Percentiles rank a stretch among this genome's conserved stretches.
Evolutionary conservation across 2,888 invertebrate species (phyloP).

Genomic region (Thumatha senex): DNA sequence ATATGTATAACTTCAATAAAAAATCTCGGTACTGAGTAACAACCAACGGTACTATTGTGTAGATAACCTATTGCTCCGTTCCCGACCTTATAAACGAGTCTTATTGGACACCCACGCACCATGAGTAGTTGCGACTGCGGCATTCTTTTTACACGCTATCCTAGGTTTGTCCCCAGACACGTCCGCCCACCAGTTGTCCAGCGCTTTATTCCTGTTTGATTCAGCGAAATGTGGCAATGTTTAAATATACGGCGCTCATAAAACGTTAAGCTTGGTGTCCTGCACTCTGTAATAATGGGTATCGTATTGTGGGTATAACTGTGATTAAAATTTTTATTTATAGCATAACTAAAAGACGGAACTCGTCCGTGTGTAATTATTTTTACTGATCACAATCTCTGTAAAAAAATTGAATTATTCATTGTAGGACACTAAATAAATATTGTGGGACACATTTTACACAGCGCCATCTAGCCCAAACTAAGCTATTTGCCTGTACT

Average conservation of each 20-base stretch:
- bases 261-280: constrained; percentile 2
- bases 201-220: constrained; percentile 35
- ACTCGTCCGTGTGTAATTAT: too few relatives aligned
- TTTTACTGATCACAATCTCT: too few relatives aligned
- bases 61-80: constrained; percentile 41
- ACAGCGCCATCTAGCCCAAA: too few relatives aligned
- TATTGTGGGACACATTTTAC: too few relatives aligned
- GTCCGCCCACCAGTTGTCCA: constrained; percentile 46
- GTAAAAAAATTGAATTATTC: too few relatives aligned
- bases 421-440: too few relatives aligned
- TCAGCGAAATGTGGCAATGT: constrained; percentile 26
- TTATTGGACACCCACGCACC: constrained; percentile 42
- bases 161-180: constrained; percentile 37
- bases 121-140: constrained; percentile 5
- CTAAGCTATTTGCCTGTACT: too few relatives aligned
- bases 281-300: not conserved
- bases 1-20: too few relatives aligned
- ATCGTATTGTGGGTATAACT: not conserved
- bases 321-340: not conserved
- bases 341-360: too few relatives aligned
- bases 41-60: too few relatives aligned
- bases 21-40: too few relatives aligned
- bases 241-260: constrained; percentile 21
- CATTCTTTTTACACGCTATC: constrained; percentile 40
- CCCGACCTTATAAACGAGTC: constrained; percentile 25